Evolutionary conservation across 2,797 vertebrate species (phyloP).

Genomic region (Rhadinocentrus ornatus): DNA sequence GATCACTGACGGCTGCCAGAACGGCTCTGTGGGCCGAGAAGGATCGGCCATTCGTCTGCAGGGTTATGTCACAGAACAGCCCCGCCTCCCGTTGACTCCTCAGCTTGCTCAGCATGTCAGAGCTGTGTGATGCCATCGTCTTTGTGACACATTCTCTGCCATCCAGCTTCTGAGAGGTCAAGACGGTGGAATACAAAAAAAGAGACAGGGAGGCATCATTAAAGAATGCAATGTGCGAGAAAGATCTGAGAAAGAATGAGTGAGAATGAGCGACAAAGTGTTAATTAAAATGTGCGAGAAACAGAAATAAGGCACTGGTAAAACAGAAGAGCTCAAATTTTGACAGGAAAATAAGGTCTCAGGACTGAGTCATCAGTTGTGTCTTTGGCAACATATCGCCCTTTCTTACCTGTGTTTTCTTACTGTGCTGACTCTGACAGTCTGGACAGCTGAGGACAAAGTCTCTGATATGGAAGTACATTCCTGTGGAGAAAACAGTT

Average conservation of each 20-base stretch:
- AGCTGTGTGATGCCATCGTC: constrained; percentile 78
- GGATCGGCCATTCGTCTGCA: constrained; percentile 78
- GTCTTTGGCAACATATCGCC: background rate
- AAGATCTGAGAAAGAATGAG: constrained; percentile 16
- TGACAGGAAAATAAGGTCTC: background rate
- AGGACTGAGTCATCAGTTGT: too few species aligned
- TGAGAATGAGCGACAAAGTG: constrained; percentile 31
- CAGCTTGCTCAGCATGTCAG: constrained; percentile 80
- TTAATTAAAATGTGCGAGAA: constrained; percentile 42
- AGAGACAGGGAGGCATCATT: constrained; percentile 1
- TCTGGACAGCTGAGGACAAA: constrained; percentile 81
- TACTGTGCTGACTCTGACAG: constrained; percentile 70
- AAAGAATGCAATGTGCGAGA: background rate
- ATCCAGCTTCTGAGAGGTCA: constrained; percentile 34
- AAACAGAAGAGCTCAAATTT: constrained; percentile 5
- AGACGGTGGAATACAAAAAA: background rate
- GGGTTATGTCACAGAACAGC: constrained; percentile 86
- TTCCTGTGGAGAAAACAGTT: constrained; percentile 71
- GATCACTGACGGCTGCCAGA: constrained; percentile 86
- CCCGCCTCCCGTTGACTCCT: constrained; percentile 85
- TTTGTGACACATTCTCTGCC: constrained; percentile 74
- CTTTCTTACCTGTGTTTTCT: constrained; percentile 72
- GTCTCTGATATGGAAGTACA: constrained; percentile 86
- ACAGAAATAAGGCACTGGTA: background rate
- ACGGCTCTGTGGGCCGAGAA: constrained; percentile 85